phyloP scores from a whole-genome alignment of 2,113 vertebrate genomes.

The Zosterops borbonicus region DNA sequence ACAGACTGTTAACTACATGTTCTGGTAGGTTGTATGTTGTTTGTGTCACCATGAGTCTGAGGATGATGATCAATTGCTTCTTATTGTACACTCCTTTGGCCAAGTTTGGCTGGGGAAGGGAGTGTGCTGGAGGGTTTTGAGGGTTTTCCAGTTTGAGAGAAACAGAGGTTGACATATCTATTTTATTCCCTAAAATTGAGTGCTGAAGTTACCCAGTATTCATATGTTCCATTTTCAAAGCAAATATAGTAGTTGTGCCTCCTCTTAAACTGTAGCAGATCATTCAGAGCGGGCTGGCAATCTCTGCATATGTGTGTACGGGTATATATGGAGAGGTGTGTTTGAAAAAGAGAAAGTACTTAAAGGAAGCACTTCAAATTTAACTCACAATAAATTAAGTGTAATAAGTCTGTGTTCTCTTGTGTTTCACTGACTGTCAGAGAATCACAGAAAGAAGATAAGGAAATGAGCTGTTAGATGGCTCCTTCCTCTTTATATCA shows the following conservation, averaged over 20 bases:
- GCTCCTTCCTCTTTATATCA: neutral
- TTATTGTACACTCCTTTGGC: neutral
- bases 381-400: neutral
- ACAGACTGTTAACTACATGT: neutral
- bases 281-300: neutral
- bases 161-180: neutral
- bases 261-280: neutral
- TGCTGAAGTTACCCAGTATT: neutral
- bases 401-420: neutral
- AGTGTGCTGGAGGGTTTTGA: neutral
- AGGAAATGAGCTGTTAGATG: neutral
- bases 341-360: neutral
- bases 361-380: neutral
- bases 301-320: neutral
- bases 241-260: neutral
- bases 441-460: neutral
- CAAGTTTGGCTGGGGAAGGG: neutral
- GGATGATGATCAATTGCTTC: neutral
- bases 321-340: neutral
- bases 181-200: neutral
- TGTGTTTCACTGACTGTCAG: neutral
- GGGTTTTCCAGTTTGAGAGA: neutral
- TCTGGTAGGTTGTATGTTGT: neutral
- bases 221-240: neutral
- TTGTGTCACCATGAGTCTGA: accelerated